Evolutionary conservation across 2,113 vertebrate genomes (phyloP), one percentile per base, ranked within the genome.

Genomic region (Otis tarda): DNA sequence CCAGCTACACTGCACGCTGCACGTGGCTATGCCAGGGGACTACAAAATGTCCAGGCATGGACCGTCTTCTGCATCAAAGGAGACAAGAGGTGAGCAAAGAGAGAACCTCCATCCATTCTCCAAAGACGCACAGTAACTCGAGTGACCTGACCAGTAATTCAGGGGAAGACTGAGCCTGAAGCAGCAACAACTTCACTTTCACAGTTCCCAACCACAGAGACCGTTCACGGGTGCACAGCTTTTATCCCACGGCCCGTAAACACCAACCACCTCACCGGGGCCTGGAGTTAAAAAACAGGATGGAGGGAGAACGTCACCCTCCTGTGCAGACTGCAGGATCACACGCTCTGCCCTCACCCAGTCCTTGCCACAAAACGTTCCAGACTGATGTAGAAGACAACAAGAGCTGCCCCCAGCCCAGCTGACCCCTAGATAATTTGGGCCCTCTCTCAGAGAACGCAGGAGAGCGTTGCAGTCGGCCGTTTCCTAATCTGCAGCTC

Each of bases 291-390:
- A 31, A 57, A 37, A 18, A 7, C 1, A 2, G 70, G 35, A 45
- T 8, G 7, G 25, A 13, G 13, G 53, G 30, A 83, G 52, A 75
- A 47, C 15, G 73, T 3, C 2, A 17, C 3, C 4, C 9, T 49
- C 33, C 65, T 12, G 18, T 10, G 18, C 24, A 41, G 65, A 35
- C 3, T 1, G 23, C 28, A 25, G 15, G 30, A 43, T 57, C 41
- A 12, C 4, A 1, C 24, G 17, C 39, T 17, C 69, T 41, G 22
- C 59, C 27, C n/a, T 65, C 70, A 49, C 8, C 37, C 71, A 35
- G 0, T 5, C 56, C 47, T 30, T 25, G 28, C 37, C 83, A 16
- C 30, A 27, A 25, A 37, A 37, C 0, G 28, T 2, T 20, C 30
- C 1, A 9, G 12, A 24, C 35, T 18, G 50, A 33, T 10, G 24